These are phyloP conservation scores for Aphidius gifuensis DNA, from an alignment of 1,140 invertebrate species.

Conservation along the genomic window DNA sequence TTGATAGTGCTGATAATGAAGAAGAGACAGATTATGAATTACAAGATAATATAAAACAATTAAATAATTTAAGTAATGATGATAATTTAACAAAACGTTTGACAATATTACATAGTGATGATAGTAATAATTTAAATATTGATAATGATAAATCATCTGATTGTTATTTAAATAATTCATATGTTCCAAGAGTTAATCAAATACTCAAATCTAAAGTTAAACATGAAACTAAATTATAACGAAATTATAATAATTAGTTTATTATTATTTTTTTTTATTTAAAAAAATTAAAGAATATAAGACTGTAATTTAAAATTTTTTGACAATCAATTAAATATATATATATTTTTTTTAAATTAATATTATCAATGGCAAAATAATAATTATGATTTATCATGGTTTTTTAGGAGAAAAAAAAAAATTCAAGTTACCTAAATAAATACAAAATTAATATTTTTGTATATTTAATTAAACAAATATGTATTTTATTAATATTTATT, in stretches of 20 bases:
- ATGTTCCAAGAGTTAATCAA: conserved; percentile 44
- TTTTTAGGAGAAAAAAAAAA: too few relatives aligned
- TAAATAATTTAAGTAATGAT: conserved; percentile 22
- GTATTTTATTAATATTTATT: too few relatives aligned
- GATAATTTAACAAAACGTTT: conserved; percentile 30
- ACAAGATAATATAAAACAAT: conserved; percentile 29
- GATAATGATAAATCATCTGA: conserved; percentile 29
- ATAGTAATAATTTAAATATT: conserved; percentile 24
- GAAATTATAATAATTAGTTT: too few relatives aligned
- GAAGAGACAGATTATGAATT: conserved; percentile 54
- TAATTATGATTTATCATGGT: too few relatives aligned
- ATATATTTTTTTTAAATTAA: too few relatives aligned
- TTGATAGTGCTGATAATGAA: conserved; percentile 65
- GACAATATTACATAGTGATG: conserved; percentile 34
- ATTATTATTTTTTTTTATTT: background rate
- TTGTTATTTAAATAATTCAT: conserved; percentile 44
- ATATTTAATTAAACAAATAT: too few relatives aligned
- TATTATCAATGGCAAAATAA: too few relatives aligned
- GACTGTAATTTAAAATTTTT: too few relatives aligned
- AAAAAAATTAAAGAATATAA: background rate
- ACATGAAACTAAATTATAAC: conserved; percentile 52
- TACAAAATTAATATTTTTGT: too few relatives aligned
- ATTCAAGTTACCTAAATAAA: too few relatives aligned
- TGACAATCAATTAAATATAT: too few relatives aligned
- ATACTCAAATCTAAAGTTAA: conserved; percentile 48